These are phyloP conservation scores for Neolamprologus sp. DNA, from an alignment of 2,113 vertebrate genomes.

Conservation along the genomic window DNA sequence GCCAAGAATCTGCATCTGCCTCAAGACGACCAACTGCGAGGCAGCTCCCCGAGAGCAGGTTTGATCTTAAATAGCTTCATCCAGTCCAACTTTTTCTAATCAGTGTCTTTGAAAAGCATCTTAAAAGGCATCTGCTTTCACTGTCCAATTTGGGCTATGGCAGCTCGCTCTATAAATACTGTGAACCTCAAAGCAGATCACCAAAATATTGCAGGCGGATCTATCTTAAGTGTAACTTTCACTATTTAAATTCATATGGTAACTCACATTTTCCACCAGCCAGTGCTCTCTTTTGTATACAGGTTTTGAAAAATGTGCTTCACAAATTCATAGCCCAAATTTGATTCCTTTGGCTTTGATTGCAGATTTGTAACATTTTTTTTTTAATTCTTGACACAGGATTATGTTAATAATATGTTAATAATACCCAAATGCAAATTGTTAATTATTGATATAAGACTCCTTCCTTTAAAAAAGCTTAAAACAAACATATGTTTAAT, in stretches of 20 bases:
- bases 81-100: background rate
- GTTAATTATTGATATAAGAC: background rate
- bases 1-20: conserved; percentile 37
- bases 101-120: background rate
- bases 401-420: background rate
- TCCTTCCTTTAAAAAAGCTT: background rate
- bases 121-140: background rate
- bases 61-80: background rate
- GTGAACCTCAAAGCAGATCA: background rate
- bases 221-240: background rate
- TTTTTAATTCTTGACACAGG: background rate
- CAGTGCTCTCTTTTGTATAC: background rate
- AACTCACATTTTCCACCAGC: background rate
- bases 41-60: conserved; percentile 1
- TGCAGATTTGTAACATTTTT: background rate
- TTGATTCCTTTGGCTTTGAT: background rate
- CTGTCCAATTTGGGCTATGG: background rate
- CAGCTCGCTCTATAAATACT: background rate
- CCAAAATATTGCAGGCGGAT: background rate
- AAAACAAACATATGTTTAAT: background rate
- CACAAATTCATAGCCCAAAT: background rate
- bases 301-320: background rate
- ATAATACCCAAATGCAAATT: background rate
- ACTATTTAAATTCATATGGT: background rate
- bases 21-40: conserved; percentile 28